Evolutionary conservation across 2,113 vertebrate species (phyloP).

Genomic region (Calyptomena viridis): DNA sequence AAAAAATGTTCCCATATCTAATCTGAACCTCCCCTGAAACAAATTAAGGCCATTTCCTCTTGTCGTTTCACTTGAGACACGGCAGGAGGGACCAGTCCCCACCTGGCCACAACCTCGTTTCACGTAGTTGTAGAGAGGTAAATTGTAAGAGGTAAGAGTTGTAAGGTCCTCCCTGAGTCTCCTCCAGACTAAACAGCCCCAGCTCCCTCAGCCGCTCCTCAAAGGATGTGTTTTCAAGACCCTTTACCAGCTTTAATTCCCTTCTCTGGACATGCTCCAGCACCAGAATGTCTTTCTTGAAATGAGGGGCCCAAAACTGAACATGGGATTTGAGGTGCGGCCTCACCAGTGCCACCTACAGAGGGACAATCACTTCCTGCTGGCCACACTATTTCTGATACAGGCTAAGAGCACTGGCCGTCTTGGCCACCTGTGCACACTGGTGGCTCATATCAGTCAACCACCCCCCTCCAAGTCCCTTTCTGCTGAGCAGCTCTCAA

Average conservation of each 20-base stretch:
- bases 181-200: not conserved
- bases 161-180: not conserved
- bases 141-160: no score
- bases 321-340: not conserved
- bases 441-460: not conserved
- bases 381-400: not conserved
- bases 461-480: not conserved
- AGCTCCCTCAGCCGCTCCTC: not conserved
- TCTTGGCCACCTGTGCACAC: not conserved
- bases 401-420: not conserved
- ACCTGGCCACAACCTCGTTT: not conserved
- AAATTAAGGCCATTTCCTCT: not conserved
- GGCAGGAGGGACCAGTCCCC: fast-evolving
- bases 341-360: not conserved
- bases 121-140: not conserved
- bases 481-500: not conserved
- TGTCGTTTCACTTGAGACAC: not conserved
- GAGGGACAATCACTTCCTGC: not conserved
- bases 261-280: not conserved
- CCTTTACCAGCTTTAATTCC: not conserved
- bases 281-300: not conserved
- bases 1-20: not conserved
- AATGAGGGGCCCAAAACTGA: not conserved
- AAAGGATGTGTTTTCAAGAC: not conserved
- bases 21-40: not conserved